Base-by-base conservation (phyloP, 2,797 vertebrate species). In the Rhadinocentrus ornatus region DNA sequence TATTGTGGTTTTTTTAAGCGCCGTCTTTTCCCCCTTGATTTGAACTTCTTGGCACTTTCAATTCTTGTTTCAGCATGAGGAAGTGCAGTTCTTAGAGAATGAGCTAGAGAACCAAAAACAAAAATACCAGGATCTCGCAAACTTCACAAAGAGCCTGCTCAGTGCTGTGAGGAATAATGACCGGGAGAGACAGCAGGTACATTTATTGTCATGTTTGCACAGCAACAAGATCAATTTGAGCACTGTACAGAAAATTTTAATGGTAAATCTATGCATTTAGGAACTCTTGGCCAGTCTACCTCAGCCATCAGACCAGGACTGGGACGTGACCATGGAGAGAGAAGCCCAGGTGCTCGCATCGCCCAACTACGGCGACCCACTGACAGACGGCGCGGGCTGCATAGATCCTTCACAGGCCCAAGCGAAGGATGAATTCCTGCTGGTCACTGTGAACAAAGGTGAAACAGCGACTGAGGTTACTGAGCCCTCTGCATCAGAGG, bases 21-120 rank as follows among this genome's bases (percentile, higher is more conserved):
- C 31, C 37, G 31, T 54, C 26, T 29, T 20, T 20, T 27, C 5
- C 66, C 41, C 53, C 55, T 34, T 66, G 34, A 66, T 31, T 60
- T 1, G 63, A 60, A 16, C 32, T 53, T 54, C 32, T 68, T 9
- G 29, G 10, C 31, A 41, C 3, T 4, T 71, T 71, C 16, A 27
- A 46, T 75, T 4, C 12, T 60, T 67, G 7, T 86, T 88, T 55
- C 89, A 99, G 98, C 96, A 97, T 69, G 97, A 98, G 91, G 97
- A 99, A 90, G 95, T 99, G 80, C 96, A 96, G 90, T 99, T 96
- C 91, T 95, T 98, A 55, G 97, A 99, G 92, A 95, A 90, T 15
- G 97, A 98, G 90, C 90, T 99, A 93, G 95, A 96, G 91, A 96
- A 92, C 91, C 97, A 98, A 94, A 99, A 98, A 86, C 96, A 96